Conservation (phyloP, 2,888 invertebrate species). For the Seladonia tumulorum region DNA sequence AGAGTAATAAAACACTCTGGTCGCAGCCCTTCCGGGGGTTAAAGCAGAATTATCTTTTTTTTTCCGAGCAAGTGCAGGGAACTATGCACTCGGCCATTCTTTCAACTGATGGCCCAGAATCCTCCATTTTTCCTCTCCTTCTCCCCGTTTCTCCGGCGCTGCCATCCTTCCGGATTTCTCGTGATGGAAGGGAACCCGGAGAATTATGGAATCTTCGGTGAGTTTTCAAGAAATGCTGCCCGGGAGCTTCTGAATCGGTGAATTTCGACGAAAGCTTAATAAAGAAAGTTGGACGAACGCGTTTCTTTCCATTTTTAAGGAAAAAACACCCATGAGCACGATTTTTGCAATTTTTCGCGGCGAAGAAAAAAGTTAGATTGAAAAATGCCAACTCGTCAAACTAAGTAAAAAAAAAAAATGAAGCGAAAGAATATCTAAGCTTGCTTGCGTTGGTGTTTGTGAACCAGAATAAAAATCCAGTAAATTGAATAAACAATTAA, state of each 20-base stretch:
- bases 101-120: constrained; percentile 57
- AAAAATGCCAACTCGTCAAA: too few relatives aligned
- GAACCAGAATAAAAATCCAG: too few relatives aligned
- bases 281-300: neutral
- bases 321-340: too few relatives aligned
- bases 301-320: too few relatives aligned
- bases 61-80: constrained; percentile 65
- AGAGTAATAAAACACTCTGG: constrained; percentile 70
- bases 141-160: neutral
- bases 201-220: constrained; percentile 64
- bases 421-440: too few relatives aligned
- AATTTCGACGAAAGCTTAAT: neutral
- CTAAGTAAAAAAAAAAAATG: too few relatives aligned
- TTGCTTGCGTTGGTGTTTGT: too few relatives aligned
- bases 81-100: constrained; percentile 64
- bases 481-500: too few relatives aligned
- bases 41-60: constrained; percentile 71
- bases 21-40: constrained; percentile 63
- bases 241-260: too few relatives aligned
- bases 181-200: constrained; percentile 37
- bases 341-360: too few relatives aligned
- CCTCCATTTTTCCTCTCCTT: constrained; percentile 24
- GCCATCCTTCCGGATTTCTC: constrained; percentile 46
- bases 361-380: too few relatives aligned
- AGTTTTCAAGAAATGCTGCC: neutral